These are phyloP conservation scores for Netelia inedita DNA, from an alignment of 2,888 invertebrate species.

Conservation along the genomic window DNA sequence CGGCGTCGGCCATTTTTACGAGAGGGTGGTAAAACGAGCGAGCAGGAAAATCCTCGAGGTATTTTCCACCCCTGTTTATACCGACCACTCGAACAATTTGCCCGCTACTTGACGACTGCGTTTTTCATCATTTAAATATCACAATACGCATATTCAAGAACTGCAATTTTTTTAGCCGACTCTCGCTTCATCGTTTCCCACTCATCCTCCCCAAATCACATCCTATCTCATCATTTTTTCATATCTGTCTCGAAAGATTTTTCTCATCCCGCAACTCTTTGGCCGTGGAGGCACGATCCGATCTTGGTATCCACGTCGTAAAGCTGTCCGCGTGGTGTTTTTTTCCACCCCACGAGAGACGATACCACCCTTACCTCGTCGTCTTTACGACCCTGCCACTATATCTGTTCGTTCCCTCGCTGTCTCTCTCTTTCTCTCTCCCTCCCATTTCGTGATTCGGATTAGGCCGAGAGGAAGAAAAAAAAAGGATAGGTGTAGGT, in stretches of 20 bases:
- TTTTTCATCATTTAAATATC: neutral
- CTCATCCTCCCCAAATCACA: neutral
- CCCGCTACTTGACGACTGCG: neutral
- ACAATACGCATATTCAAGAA: neutral
- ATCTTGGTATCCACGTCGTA: conserved; percentile 54
- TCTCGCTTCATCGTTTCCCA: neutral
- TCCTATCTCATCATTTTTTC: conserved; percentile 7
- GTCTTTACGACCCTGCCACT: conserved; percentile 62
- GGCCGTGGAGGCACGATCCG: conserved; percentile 43
- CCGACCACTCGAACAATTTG: neutral
- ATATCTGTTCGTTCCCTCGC: conserved; percentile 18
- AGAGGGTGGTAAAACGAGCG: conserved; percentile 57
- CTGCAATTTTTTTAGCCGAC: neutral
- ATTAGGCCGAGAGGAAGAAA: conserved; percentile 30
- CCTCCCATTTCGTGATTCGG: conserved; percentile 36
- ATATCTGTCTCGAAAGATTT: conserved; percentile 2
- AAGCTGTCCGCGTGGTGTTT: conserved; percentile 61
- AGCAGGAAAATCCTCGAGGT: conserved; percentile 45
- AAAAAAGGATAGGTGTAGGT: conserved; percentile 5
- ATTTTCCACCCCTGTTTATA: conserved; percentile 34
- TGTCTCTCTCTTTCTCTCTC: conserved; percentile 5
- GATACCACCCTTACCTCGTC: conserved; percentile 63
- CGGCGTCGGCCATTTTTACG: conserved; percentile 55
- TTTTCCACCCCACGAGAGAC: conserved; percentile 44
- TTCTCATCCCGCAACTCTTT: neutral